Base-by-base conservation (phyloP, 2,888 invertebrate genomes). In the Alitta virens region DNA sequence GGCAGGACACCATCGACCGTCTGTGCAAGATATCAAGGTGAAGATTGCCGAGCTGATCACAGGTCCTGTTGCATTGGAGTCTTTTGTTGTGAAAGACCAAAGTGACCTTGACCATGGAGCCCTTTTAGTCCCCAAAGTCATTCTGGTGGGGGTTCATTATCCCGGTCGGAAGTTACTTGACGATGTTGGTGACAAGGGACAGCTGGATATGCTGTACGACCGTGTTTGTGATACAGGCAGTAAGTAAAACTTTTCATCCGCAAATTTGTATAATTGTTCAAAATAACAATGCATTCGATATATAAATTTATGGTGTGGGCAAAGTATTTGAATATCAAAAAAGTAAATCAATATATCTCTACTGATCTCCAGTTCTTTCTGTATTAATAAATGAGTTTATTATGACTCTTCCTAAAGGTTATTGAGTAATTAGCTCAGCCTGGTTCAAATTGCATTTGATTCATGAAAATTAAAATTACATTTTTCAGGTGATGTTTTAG, bases 121-220 rank as follows among this genome's bases (percentile, higher is more conserved):
- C 23, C 60, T 68, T 18, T 58, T 68, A 14, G 68, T 68, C 1
- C 68, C 68, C 38, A 68, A 68, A 62, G 56, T 63, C 25, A 33
- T 64, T 25, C 51, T 68, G 23, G 68, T 68, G 24, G 68, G 61
- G 0, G 33, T 26, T 1, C 68, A 68, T 63, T 65, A 59, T 38
- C 67, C 68, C 0, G 68, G 68, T 1, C 56, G 49, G 42, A 65
- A 65, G 56, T 27, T 68, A 33, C 50, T 68, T 9, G 68, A 68
- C 49, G 63, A 66, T n/a, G 60, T 43, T 2, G 67, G 63, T 2
- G 56, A 67, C 43, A 51, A 62, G 40, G 68, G 68, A 0, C 65
- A 65, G 38, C 62, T 68, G 25, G 68, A 68, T 50, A 18, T 38
- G 18, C 23, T 68, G 24, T 68, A 68, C 26, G 68, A 68, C 27